phyloP scores from a whole-genome alignment of 2,888 invertebrate species.

The Chaetogeoica ovagalla region DNA sequence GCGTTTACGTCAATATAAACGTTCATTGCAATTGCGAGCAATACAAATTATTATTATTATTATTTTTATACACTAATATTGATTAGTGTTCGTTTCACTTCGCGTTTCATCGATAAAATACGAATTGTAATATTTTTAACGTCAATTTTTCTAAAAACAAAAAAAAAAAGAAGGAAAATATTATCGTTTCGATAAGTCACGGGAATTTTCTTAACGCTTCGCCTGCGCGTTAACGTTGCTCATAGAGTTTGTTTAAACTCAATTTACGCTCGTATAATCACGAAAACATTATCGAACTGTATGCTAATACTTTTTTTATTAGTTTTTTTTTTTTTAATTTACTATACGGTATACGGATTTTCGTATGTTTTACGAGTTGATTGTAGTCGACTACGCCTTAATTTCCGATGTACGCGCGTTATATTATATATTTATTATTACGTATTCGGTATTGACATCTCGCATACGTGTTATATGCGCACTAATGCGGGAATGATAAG shows the following conservation, averaged over 20 bases:
- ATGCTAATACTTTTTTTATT: too few relatives aligned
- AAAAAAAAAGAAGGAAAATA: too few relatives aligned
- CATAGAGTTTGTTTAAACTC: not conserved
- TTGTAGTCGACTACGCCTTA: constrained; percentile 23
- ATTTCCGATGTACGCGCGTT: not conserved
- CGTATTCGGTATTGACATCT: constrained; percentile 23
- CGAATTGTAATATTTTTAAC: too few relatives aligned
- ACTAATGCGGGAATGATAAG: constrained; percentile 43
- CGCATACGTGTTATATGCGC: not conserved
- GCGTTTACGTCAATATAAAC: not conserved
- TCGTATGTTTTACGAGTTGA: not conserved
- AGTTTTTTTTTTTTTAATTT: too few relatives aligned
- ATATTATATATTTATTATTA: not conserved
- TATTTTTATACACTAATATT: not conserved
- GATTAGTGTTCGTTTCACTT: not conserved
- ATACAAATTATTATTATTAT: not conserved
- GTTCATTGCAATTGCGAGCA: not conserved
- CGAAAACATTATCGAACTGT: too few relatives aligned
- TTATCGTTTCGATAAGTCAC: not conserved
- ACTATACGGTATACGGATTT: too few relatives aligned
- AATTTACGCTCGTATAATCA: too few relatives aligned
- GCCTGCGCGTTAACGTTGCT: too few relatives aligned
- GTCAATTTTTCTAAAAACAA: too few relatives aligned
- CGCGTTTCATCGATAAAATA: too few relatives aligned
- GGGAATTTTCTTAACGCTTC: not conserved